A percentile compares a stretch with the other conserved stretches of the same genome.
Evolutionary conservation across 2,113 vertebrate genomes (phyloP).

Genomic region (Helogale parvula): DNA sequence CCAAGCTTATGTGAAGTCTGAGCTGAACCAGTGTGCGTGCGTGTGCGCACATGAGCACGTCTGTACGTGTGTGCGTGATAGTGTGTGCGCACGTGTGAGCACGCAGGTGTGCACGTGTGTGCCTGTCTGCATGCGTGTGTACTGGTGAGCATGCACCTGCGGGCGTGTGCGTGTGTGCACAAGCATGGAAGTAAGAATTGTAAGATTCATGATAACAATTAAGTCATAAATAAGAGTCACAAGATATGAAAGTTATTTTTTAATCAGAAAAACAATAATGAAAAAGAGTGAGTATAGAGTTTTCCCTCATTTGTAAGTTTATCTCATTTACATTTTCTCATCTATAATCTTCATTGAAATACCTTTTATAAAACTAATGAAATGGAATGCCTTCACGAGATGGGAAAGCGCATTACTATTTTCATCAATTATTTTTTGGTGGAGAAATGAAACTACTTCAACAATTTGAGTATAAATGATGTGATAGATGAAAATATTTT

Average conservation of each 20-base stretch:
- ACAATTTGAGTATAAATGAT: neutral
- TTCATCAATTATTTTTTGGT: neutral
- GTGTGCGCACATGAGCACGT: too few relatives aligned
- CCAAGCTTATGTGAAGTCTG: too few relatives aligned
- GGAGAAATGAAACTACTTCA: neutral
- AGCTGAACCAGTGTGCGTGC: neutral
- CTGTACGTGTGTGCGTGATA: too few relatives aligned
- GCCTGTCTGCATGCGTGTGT: too few relatives aligned
- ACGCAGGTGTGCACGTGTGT: neutral
- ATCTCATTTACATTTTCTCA: neutral
- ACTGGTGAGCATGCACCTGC: too few relatives aligned
- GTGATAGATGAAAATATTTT: neutral
- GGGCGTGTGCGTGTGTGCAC: too few relatives aligned
- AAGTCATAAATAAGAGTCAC: neutral
- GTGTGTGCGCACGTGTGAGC: too few relatives aligned
- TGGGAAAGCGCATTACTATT: neutral
- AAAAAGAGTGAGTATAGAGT: neutral
- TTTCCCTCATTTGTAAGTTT: neutral
- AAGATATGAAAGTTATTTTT: neutral
- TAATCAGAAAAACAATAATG: neutral
- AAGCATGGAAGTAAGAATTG: too few relatives aligned
- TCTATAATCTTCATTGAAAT: neutral
- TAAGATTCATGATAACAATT: too few relatives aligned
- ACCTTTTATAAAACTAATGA: neutral
- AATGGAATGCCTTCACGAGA: neutral